phyloP scores from a whole-genome alignment of 2,888 invertebrate species.

The Pterostichus niger region DNA sequence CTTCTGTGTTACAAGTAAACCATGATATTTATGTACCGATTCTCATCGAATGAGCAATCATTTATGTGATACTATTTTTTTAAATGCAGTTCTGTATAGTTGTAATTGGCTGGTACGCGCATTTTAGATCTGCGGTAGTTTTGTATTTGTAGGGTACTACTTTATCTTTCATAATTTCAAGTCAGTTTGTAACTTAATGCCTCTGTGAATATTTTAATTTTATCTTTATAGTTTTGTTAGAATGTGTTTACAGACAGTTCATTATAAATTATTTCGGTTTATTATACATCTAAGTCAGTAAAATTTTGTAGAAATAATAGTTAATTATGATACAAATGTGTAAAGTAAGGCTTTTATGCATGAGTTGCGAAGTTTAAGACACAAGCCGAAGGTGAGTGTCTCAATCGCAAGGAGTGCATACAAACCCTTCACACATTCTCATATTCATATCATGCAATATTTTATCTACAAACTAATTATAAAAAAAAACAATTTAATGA shows the following conservation, averaged over 20 bases:
- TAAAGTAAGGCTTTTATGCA: no score
- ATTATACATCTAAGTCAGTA: background rate
- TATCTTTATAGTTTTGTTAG: background rate
- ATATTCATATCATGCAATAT: no score
- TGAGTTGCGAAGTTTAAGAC: no score
- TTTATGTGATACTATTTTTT: conserved; percentile 41
- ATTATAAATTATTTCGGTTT: background rate
- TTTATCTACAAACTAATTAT: no score
- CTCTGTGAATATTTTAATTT: background rate
- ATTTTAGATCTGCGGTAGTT: background rate
- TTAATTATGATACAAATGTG: no score
- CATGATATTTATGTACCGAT: conserved; percentile 33
- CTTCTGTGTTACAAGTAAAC: conserved; percentile 22
- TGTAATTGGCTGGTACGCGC: background rate
- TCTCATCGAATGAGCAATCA: background rate
- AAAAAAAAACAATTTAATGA: no score
- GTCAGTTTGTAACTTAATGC: background rate
- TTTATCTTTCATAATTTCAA: conserved; percentile 6
- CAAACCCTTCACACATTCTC: no score
- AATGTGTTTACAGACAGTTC: background rate
- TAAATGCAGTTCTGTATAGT: background rate
- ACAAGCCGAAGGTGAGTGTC: no score
- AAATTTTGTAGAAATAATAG: background rate
- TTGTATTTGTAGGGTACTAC: background rate
- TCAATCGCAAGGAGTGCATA: no score